These are phyloP conservation scores for Eueides isabella DNA, from an alignment of 1,140 invertebrate species.

Conservation along the genomic window DNA sequence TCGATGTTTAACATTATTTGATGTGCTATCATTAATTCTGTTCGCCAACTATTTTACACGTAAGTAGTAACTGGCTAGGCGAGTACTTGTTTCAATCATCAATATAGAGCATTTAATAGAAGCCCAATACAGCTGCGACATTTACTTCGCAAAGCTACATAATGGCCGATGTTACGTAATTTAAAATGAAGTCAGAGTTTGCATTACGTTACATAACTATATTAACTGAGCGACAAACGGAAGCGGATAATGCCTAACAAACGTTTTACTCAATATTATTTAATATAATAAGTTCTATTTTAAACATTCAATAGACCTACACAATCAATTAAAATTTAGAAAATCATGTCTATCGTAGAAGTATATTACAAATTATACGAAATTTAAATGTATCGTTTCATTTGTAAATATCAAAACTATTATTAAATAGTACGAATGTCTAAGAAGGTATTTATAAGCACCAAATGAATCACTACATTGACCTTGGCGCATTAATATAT, in stretches of 20 bases:
- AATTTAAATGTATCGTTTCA: background rate
- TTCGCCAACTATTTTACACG: background rate
- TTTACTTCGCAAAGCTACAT: conserved; percentile 57
- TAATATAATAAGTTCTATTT: background rate
- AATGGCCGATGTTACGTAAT: conserved; percentile 58
- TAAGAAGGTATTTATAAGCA: background rate
- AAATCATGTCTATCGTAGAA: background rate
- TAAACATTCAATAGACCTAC: background rate
- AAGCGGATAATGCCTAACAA: conserved; percentile 28
- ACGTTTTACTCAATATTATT: background rate
- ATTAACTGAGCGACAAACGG: conserved; percentile 52
- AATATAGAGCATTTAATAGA: conserved; percentile 35
- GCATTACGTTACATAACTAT: conserved; percentile 57
- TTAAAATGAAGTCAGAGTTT: conserved; percentile 58
- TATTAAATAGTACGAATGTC: background rate
- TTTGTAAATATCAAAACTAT: background rate
- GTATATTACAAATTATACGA: background rate
- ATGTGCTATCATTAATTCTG: background rate
- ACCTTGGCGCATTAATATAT: conserved; percentile 26
- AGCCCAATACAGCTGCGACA: conserved; percentile 55
- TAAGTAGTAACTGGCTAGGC: background rate
- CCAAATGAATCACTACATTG: background rate
- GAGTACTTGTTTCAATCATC: background rate
- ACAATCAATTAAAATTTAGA: background rate
- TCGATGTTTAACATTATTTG: background rate